These are phyloP conservation scores for Stegodyphus mimosarum DNA, from an alignment of 1,140 invertebrate genomes.

Conservation along the genomic window DNA sequence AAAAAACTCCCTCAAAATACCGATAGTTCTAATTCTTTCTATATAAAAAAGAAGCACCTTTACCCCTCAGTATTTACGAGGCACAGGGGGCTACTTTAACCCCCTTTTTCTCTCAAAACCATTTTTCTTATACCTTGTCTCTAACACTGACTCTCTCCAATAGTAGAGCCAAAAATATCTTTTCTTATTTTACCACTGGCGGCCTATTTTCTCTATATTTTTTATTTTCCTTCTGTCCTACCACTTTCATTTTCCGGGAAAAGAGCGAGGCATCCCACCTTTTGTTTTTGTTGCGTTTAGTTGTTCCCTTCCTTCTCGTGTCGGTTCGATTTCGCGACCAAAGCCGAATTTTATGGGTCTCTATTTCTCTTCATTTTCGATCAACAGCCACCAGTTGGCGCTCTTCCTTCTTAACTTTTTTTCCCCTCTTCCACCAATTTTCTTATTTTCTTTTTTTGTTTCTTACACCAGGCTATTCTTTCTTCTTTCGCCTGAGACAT, in stretches of 20 bases:
- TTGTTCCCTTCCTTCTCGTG: constrained; percentile 47
- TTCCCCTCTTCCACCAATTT: neutral
- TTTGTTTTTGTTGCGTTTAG: constrained; percentile 57
- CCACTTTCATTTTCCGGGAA: constrained; percentile 53
- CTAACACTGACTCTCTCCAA: constrained; percentile 16
- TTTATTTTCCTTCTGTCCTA: neutral
- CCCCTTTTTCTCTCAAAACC: constrained; percentile 44
- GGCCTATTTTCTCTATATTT: constrained; percentile 16
- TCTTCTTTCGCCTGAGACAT: no score
- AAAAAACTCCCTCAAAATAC: no score
- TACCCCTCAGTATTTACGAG: constrained; percentile 46
- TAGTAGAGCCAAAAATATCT: no score
- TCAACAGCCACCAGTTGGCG: constrained; percentile 56
- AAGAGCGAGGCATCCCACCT: constrained; percentile 27
- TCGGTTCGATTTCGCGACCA: constrained; percentile 56
- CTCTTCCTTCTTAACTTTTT: constrained; percentile 6
- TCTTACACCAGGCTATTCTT: no score
- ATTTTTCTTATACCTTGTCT: constrained; percentile 25
- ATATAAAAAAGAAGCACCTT: constrained; percentile 3
- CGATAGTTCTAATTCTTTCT: constrained; percentile 36
- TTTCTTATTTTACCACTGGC: no score
- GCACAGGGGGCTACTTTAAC: constrained; percentile 46
- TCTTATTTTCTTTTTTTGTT: no score
- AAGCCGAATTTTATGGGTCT: constrained; percentile 54
- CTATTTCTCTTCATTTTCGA: constrained; percentile 57